Conservation (phyloP, 2,797 vertebrate genomes). For the Delichon dasypus region DNA sequence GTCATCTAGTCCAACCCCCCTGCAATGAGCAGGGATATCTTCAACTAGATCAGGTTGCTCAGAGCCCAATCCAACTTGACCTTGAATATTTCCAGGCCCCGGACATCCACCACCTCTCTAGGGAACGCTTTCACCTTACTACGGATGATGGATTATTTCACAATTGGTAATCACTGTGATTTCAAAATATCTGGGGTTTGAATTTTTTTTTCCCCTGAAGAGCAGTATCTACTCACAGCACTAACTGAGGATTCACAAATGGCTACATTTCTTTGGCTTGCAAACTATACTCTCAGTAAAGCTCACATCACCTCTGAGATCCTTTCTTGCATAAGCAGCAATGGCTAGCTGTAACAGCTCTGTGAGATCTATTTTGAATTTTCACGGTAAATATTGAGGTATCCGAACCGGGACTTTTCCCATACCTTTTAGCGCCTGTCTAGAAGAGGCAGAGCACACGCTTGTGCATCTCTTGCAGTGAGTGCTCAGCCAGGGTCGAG, state of each 20-base stretch:
- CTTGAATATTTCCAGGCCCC: background rate
- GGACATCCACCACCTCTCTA: background rate
- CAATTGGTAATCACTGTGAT: background rate
- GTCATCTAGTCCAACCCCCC: background rate
- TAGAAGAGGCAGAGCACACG: background rate
- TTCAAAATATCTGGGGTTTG: background rate
- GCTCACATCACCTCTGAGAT: background rate
- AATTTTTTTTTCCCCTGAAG: background rate
- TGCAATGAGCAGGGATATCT: background rate
- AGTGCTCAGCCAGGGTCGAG: background rate
- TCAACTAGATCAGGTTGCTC: background rate
- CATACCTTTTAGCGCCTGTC: background rate
- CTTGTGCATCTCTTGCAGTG: background rate
- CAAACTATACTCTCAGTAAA: background rate
- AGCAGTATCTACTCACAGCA: background rate
- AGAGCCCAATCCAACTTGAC: background rate
- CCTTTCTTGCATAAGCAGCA: background rate
- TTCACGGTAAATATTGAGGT: background rate
- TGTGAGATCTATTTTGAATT: background rate
- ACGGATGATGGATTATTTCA: conserved; percentile 3
- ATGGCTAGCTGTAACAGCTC: background rate
- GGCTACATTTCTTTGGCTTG: background rate
- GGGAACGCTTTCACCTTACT: background rate
- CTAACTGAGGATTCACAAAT: background rate
- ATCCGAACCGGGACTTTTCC: background rate